Percentiles rank a stretch among this genome's conserved stretches.
phyloP scores from a whole-genome alignment of 2,797 vertebrate species.

The Clarias pachynema region DNA sequence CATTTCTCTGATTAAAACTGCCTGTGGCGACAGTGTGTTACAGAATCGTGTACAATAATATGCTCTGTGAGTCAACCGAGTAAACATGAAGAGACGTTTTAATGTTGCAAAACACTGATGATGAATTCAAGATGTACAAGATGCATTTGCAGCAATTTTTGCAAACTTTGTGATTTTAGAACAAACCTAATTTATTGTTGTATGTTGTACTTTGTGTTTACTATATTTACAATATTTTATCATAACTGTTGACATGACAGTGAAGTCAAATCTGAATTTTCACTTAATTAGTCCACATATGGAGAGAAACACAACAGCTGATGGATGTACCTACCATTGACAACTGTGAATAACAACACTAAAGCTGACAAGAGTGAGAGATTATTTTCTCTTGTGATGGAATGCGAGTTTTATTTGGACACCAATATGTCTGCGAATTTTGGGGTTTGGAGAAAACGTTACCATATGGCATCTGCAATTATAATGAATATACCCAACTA shows the following conservation, averaged over 20 bases:
- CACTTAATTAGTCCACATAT: conserved; percentile 34
- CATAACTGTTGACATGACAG: not conserved
- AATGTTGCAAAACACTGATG: not conserved
- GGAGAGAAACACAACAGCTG: conserved; percentile 30
- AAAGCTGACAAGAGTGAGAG: conserved; percentile 27
- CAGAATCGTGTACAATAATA: conserved; percentile 16
- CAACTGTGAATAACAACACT: conserved; percentile 13
- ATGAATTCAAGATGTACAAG: not conserved
- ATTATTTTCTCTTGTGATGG: conserved; percentile 26
- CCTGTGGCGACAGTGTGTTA: conserved; percentile 30
- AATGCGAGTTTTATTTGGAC: conserved; percentile 46
- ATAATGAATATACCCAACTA: conserved; percentile 48
- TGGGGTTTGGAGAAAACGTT: conserved; percentile 35
- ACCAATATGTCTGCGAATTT: conserved; percentile 49
- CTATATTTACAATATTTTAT: conserved; percentile 18
- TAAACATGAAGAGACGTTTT: conserved; percentile 7
- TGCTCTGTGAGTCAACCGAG: conserved; percentile 8
- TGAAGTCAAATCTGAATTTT: conserved; percentile 10
- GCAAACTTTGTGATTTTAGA: not conserved
- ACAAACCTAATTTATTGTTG: not conserved
- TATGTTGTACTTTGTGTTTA: not conserved
- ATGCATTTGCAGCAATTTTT: not conserved
- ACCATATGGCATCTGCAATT: conserved; percentile 53
- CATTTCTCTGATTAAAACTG: conserved; percentile 7
- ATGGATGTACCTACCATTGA: conserved; percentile 24